phyloP scores from a whole-genome alignment of 2,888 invertebrate genomes.

The Lycia hirtaria region DNA sequence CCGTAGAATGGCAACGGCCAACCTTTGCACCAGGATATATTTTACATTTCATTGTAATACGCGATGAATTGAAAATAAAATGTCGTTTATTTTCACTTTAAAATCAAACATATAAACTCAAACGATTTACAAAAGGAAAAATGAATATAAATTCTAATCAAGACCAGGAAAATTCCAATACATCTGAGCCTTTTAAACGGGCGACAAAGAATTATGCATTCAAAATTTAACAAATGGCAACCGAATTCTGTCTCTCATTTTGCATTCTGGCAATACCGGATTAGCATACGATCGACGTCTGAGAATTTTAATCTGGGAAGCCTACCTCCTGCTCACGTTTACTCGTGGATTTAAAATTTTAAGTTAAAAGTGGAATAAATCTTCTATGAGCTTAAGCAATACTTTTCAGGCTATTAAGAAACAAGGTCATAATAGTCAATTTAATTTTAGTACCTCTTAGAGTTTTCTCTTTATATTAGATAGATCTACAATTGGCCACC shows the following conservation, averaged over 20 bases:
- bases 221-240: constrained; percentile 12
- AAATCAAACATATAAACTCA: not conserved
- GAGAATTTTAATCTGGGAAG: constrained; percentile 22
- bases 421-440: no score
- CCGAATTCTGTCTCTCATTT: constrained; percentile 13
- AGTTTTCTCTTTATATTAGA: no score
- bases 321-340: constrained; percentile 17
- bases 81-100: not conserved
- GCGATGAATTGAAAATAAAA: constrained; percentile 1
- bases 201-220: constrained; percentile 17
- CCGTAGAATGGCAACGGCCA: no score
- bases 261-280: constrained; percentile 23
- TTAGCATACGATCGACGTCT: constrained; percentile 47
- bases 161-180: constrained; percentile 10
- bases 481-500: no score
- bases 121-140: not conserved
- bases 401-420: no score
- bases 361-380: no score
- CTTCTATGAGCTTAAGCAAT: not conserved
- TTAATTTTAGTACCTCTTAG: no score
- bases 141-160: constrained; percentile 7
- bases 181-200: constrained; percentile 5
- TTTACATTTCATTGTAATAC: no score
- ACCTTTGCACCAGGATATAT: no score
- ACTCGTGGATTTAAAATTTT: no score